These are phyloP conservation scores for Himalopsyche anomala DNA, from an alignment of 2,888 invertebrate genomes.

Conservation along the genomic window DNA sequence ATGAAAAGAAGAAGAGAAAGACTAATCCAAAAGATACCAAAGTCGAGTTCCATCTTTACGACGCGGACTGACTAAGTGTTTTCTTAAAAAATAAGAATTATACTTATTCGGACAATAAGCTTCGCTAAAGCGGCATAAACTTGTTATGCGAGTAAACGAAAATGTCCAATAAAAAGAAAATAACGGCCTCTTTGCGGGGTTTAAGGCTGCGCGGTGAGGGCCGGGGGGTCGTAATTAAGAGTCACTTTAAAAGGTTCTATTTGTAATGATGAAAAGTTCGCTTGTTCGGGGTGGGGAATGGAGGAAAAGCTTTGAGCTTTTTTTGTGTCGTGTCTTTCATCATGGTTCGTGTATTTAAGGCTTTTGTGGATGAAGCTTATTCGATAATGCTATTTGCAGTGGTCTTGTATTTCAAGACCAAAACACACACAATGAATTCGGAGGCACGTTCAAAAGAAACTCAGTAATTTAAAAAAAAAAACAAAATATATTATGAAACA, in stretches of 20 bases:
- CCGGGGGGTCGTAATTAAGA: slow-evolving; percentile 3
- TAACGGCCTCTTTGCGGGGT: slow-evolving; percentile 45
- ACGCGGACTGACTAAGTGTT: neutral
- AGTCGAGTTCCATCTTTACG: neutral
- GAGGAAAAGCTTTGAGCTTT: slow-evolving; percentile 13
- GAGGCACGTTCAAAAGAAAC: no score
- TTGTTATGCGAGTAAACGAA: slow-evolving; percentile 43
- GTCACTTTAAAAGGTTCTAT: slow-evolving; percentile 34
- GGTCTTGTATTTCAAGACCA: slow-evolving; percentile 2
- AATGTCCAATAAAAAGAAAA: slow-evolving; percentile 51
- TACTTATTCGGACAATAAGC: slow-evolving; percentile 18
- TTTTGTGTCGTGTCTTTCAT: slow-evolving; percentile 22
- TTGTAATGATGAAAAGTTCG: slow-evolving; percentile 31
- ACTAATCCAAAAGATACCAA: neutral
- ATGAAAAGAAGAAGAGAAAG: neutral
- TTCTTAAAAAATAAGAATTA: slow-evolving; percentile 30
- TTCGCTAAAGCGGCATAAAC: slow-evolving; percentile 39
- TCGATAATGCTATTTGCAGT: slow-evolving; percentile 19
- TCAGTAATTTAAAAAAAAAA: no score
- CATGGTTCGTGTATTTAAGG: slow-evolving; percentile 20
- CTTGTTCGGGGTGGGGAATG: neutral
- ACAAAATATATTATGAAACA: no score
- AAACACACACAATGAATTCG: slow-evolving; percentile 3
- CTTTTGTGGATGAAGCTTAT: slow-evolving; percentile 20
- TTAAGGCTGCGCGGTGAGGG: slow-evolving; percentile 15